phyloP scores from a whole-genome alignment of 2,888 invertebrate species.

The Yponomeuta sedellus region DNA sequence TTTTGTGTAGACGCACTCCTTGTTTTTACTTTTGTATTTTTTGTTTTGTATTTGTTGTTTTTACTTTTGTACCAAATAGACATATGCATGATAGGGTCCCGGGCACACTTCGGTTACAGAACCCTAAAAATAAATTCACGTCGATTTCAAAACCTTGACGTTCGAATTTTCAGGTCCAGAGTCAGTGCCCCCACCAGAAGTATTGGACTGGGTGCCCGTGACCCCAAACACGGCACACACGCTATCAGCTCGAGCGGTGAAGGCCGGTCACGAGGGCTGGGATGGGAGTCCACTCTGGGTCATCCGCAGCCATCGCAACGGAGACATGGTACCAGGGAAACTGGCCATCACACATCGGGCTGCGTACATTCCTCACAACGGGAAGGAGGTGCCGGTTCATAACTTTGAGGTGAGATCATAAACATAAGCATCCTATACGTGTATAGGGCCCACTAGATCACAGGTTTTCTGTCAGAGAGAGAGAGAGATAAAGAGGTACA shows the following conservation, averaged over 20 bases:
- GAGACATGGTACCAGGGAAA: constrained; percentile 62
- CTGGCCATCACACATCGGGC: constrained; percentile 52
- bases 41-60: no score
- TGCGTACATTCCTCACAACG: constrained; percentile 54
- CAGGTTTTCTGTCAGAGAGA: no score
- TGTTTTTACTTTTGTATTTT: no score
- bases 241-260: constrained; percentile 45
- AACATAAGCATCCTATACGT: background rate
- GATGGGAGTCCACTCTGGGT: constrained; percentile 64
- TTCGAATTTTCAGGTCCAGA: background rate
- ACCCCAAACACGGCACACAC: constrained; percentile 39
- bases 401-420: constrained; percentile 55
- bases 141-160: background rate
- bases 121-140: background rate
- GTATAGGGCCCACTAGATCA: background rate
- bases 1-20: no score
- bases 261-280: constrained; percentile 63
- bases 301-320: constrained; percentile 58
- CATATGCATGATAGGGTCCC: no score
- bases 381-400: constrained; percentile 58
- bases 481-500: no score
- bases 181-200: constrained; percentile 24
- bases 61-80: no score
- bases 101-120: background rate
- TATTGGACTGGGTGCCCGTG: constrained; percentile 53